Evolutionary conservation across 2,113 vertebrate species (phyloP).

Genomic region (Cisticola juncidis): DNA sequence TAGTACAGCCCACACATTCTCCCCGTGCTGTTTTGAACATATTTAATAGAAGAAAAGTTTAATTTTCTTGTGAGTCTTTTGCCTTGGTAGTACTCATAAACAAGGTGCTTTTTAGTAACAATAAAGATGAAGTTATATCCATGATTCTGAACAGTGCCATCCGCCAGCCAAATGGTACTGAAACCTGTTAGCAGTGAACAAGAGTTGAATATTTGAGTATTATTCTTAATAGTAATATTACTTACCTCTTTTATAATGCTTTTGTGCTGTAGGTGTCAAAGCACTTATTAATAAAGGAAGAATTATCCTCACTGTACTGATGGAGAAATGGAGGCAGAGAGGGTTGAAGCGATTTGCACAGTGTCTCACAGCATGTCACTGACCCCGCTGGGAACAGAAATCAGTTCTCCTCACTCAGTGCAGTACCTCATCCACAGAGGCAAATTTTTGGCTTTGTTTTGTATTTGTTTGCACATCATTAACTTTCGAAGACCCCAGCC

Average conservation of each 20-base stretch:
- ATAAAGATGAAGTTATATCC: neutral
- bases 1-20: neutral
- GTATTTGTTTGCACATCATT: constrained; percentile 32
- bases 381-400: constrained; percentile 62
- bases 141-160: neutral
- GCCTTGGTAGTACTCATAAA: neutral
- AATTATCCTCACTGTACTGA: constrained; percentile 64
- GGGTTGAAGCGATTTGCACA: constrained; percentile 64
- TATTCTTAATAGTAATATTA: constrained; percentile 36
- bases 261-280: constrained; percentile 65
- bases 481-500: constrained; percentile 48
- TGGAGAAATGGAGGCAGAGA: constrained; percentile 61
- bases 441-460: constrained; percentile 34
- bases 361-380: constrained; percentile 65
- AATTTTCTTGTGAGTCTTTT: neutral
- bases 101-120: neutral
- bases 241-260: constrained; percentile 57
- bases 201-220: neutral
- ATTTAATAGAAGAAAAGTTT: neutral
- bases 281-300: constrained; percentile 63
- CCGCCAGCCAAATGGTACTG: neutral
- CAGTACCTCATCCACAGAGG: constrained; percentile 57
- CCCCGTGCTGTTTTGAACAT: neutral
- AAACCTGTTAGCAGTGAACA: constrained; percentile 2
- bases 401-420: constrained; percentile 60